Evolutionary conservation across 2,113 vertebrate genomes (phyloP).

Genomic region (Oostethus manadensis): DNA sequence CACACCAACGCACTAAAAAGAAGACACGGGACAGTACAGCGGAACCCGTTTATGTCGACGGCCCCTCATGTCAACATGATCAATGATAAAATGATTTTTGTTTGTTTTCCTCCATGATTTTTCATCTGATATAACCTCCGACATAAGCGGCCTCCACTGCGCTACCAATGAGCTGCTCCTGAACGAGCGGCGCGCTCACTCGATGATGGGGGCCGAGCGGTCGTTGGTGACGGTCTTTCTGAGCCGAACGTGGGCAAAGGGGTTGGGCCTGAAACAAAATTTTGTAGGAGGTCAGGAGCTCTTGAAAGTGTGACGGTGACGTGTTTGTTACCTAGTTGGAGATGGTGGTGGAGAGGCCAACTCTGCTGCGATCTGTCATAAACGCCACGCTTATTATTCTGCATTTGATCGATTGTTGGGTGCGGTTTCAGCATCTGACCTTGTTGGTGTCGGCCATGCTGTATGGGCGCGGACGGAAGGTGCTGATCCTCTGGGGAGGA

Average conservation of each 20-base stretch:
- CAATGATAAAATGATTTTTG: no score
- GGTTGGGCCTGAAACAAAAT: constrained; percentile 68
- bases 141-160: no score
- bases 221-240: constrained; percentile 82
- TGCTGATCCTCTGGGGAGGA: constrained; percentile 69
- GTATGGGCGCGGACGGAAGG: constrained; percentile 77
- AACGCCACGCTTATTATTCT: neutral
- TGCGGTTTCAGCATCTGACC: constrained; percentile 36
- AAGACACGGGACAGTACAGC: no score
- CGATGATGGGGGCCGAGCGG: constrained; percentile 79
- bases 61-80: no score
- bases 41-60: no score
- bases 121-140: no score
- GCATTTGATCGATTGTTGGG: no score
- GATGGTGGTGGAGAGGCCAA: constrained; percentile 60
- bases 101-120: no score
- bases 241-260: constrained; percentile 78
- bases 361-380: constrained; percentile 61
- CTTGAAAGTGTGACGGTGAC: neutral
- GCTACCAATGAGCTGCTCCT: neutral
- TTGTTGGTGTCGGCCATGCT: constrained; percentile 79
- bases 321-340: constrained; percentile 61
- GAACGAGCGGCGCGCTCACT: constrained; percentile 50
- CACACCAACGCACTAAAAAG: neutral
- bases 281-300: neutral